These are phyloP conservation scores for Plebejus melissa DNA, from an alignment of 2,888 invertebrate species.

Conservation along the genomic window DNA sequence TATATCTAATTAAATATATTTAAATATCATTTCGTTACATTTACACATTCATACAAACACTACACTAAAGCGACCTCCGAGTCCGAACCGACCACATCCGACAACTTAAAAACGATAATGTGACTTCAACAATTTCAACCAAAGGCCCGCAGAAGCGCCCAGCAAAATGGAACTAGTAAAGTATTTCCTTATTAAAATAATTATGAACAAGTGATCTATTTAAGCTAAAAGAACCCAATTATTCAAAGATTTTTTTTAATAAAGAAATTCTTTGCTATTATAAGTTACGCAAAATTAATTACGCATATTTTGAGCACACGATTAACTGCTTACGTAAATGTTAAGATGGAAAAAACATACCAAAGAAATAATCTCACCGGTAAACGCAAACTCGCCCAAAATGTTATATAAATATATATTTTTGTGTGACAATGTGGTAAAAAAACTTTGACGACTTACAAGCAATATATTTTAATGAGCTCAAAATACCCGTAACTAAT, in stretches of 20 bases:
- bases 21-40: slow-evolving; percentile 68
- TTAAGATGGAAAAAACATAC: background rate
- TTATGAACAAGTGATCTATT: background rate
- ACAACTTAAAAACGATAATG: slow-evolving; percentile 46
- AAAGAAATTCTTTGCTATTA: background rate
- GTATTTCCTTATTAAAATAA: background rate
- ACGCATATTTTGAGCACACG: background rate
- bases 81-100: slow-evolving; percentile 53
- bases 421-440: background rate
- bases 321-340: background rate
- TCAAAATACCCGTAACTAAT: background rate
- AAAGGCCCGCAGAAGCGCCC: slow-evolving; percentile 29
- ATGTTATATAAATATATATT: background rate
- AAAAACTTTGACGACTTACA: background rate
- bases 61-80: slow-evolving; percentile 70
- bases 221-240: background rate
- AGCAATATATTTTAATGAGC: background rate
- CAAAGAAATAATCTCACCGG: background rate
- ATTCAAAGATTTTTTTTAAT: background rate
- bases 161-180: background rate
- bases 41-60: slow-evolving; percentile 71
- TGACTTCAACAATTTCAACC: slow-evolving; percentile 45
- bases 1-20: slow-evolving; percentile 57
- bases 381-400: background rate
- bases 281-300: background rate